A percentile compares a stretch with the other conserved stretches of the same genome.
Evolutionary conservation across 2,888 invertebrate genomes (phyloP).

Genomic region (Ophraella communa): DNA sequence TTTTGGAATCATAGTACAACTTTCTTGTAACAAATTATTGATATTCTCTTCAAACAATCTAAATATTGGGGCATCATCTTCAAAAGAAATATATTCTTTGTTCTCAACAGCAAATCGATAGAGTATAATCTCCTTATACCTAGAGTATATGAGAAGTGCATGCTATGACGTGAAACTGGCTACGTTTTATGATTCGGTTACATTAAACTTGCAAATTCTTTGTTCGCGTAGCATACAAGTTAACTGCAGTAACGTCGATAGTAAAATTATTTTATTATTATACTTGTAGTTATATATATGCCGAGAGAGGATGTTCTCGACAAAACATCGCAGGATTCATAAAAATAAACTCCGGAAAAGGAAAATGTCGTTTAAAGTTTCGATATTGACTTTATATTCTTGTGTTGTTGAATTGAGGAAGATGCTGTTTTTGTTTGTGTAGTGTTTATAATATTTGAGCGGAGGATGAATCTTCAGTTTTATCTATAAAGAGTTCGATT

Average conservation of each 20-base stretch:
- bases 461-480: neutral
- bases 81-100: neutral
- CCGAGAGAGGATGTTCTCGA: neutral
- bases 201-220: neutral
- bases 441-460: neutral
- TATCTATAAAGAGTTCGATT: too few relatives aligned
- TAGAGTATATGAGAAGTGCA: neutral
- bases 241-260: neutral
- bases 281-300: too few relatives aligned
- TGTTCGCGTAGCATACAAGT: neutral
- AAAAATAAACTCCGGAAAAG: neutral
- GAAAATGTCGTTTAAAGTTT: neutral
- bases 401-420: neutral
- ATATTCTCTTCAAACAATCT: too few relatives aligned
- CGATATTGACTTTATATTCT: neutral
- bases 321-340: neutral
- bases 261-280: neutral
- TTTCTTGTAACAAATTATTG: too few relatives aligned
- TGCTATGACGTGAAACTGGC: neutral
- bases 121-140: neutral
- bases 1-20: too few relatives aligned
- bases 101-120: neutral
- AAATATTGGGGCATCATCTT: too few relatives aligned
- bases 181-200: neutral
- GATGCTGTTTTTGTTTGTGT: neutral